Conservation (phyloP, 2,797 vertebrate genomes). For the Diceros bicornis region DNA sequence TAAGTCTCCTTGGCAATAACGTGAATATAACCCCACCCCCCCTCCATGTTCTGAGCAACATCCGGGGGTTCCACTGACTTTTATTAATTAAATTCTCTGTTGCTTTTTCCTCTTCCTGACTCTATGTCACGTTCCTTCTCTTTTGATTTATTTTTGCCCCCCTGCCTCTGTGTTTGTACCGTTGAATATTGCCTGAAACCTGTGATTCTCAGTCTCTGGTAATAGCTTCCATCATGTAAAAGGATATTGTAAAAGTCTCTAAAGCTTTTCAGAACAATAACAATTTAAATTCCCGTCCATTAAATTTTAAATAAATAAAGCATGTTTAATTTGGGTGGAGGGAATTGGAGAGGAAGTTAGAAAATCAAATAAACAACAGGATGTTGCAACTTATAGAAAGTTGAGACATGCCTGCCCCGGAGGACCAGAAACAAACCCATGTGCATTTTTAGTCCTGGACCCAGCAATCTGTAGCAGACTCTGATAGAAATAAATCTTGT, state of each 20-base stretch:
- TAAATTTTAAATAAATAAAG: conserved; percentile 33
- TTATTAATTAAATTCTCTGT: not conserved
- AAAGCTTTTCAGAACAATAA: conserved; percentile 20
- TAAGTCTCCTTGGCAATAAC: not conserved
- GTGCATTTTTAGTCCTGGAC: not conserved
- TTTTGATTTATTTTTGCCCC: not conserved
- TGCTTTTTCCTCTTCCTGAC: not conserved
- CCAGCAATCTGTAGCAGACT: not conserved
- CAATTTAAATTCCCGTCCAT: not conserved
- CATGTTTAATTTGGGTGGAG: conserved; percentile 15
- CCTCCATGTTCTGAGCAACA: not conserved
- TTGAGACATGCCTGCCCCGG: conserved; percentile 3
- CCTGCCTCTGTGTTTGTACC: not conserved
- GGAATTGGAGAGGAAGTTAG: conserved; percentile 39
- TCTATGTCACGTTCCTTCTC: not conserved
- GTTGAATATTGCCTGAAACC: not conserved
- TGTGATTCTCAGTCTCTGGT: not conserved
- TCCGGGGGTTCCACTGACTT: not conserved
- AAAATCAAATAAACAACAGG: conserved; percentile 8
- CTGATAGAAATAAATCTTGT: not conserved
- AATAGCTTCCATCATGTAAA: conserved; percentile 20
- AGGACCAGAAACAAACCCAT: not conserved
- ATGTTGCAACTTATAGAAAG: not conserved
- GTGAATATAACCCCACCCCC: not conserved
- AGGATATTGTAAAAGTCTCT: not conserved